Conservation (phyloP, 2,113 vertebrate genomes). For the Neotoma lepida region DNA sequence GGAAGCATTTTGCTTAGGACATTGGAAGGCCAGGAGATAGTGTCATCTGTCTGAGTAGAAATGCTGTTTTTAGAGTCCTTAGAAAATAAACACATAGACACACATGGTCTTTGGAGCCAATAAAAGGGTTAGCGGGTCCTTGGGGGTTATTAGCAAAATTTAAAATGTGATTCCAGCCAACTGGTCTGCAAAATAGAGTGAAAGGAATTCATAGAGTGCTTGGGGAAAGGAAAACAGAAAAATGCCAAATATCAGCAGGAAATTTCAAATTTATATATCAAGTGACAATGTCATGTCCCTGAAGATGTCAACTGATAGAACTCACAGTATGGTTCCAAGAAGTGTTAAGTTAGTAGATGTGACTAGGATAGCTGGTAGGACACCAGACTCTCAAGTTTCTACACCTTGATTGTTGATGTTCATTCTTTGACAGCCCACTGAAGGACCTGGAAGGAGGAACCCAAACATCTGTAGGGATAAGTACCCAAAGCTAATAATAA, state of each 20-base stretch:
- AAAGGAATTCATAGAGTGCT: neutral
- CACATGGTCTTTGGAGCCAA: constrained; percentile 26
- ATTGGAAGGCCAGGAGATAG: constrained; percentile 8
- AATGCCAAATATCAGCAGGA: neutral
- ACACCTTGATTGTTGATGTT: neutral
- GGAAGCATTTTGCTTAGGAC: neutral
- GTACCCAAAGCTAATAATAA: neutral
- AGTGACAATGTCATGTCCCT: constrained; percentile 11
- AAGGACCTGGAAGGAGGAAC: neutral
- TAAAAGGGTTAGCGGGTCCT: constrained; percentile 48
- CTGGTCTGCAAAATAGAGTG: constrained; percentile 33
- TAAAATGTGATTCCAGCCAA: neutral
- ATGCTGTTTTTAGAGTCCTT: constrained; percentile 29
- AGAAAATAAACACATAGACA: neutral
- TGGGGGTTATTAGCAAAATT: constrained; percentile 41
- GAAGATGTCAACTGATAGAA: constrained; percentile 68
- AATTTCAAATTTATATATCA: constrained; percentile 50
- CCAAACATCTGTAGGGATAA: constrained; percentile 43
- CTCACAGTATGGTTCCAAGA: constrained; percentile 56
- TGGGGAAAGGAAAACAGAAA: constrained; percentile 35
- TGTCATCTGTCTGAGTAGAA: neutral
- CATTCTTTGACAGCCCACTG: neutral
- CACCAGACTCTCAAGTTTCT: neutral
- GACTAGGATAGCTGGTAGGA: constrained; percentile 10
- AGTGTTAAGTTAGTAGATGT: rapidly evolving